Evolutionary conservation across 2,888 invertebrate genomes (phyloP).

Genomic region (Capitulum mitella): DNA sequence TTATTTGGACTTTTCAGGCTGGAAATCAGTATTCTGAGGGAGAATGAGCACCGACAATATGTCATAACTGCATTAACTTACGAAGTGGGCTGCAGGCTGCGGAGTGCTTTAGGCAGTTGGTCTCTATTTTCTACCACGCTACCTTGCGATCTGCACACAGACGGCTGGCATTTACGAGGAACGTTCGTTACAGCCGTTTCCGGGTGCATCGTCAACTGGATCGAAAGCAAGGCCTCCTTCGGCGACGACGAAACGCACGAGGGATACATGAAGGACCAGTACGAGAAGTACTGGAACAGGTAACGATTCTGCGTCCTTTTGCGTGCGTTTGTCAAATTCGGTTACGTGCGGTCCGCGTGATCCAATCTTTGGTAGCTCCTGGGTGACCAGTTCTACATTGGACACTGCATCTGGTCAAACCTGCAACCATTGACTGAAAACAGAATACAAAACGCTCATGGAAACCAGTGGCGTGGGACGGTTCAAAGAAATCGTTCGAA

Average conservation of each 20-base stretch:
- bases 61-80: too few species aligned
- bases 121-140: too few species aligned
- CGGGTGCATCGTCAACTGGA: conserved; percentile 84
- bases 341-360: background rate
- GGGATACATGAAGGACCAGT: conserved; percentile 73
- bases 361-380: background rate
- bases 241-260: conserved; percentile 74
- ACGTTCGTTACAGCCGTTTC: conserved; percentile 54
- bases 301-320: conserved; percentile 38
- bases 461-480: background rate
- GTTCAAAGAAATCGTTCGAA: too few species aligned
- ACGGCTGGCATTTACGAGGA: too few species aligned
- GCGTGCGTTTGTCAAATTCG: background rate
- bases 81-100: too few species aligned
- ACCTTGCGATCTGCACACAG: too few species aligned
- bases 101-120: too few species aligned
- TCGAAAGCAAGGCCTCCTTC: conserved; percentile 94
- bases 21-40: too few species aligned
- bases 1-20: too few species aligned
- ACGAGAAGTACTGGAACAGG: conserved; percentile 81
- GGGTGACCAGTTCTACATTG: background rate
- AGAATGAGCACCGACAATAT: too few species aligned
- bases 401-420: background rate
- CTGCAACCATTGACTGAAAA: too few species aligned
- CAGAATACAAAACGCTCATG: background rate